Percentiles rank a stretch among this genome's conserved stretches.
Evolutionary conservation across 2,797 vertebrate species (phyloP).

Genomic region (Adelosebastes latens): DNA sequence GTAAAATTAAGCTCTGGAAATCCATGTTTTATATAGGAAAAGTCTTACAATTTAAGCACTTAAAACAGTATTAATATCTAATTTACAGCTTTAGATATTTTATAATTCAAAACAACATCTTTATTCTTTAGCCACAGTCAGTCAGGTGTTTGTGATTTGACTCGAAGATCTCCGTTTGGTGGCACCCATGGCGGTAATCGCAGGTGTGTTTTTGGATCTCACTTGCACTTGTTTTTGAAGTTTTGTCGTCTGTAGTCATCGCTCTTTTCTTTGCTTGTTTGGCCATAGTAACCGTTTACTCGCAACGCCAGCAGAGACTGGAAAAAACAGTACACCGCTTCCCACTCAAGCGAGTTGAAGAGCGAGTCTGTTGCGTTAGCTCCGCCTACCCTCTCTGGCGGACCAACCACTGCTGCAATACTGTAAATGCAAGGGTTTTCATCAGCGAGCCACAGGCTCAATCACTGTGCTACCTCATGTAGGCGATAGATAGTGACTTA

Average conservation of each 20-base stretch:
- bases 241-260: not conserved
- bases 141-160: not conserved
- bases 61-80: not conserved
- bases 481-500: not conserved
- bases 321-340: too few species aligned
- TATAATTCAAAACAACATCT: not conserved
- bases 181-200: too few species aligned
- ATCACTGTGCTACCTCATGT: too few species aligned
- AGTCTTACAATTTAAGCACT: not conserved
- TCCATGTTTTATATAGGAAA: not conserved
- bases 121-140: not conserved
- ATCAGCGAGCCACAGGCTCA: too few species aligned
- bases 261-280: not conserved
- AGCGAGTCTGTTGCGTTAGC: too few species aligned
- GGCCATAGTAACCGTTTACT: not conserved
- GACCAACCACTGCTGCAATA: too few species aligned
- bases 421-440: too few species aligned
- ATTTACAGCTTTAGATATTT: not conserved
- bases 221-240: not conserved
- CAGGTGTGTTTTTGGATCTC: too few species aligned
- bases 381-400: too few species aligned
- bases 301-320: not conserved
- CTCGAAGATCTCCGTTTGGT: not conserved
- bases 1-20: not conserved
- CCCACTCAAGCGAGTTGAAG: too few species aligned